Evolutionary conservation across 2,797 vertebrate genomes (phyloP), one percentile per base, ranked within the genome.

Genomic region (Sebastes variabilis): DNA sequence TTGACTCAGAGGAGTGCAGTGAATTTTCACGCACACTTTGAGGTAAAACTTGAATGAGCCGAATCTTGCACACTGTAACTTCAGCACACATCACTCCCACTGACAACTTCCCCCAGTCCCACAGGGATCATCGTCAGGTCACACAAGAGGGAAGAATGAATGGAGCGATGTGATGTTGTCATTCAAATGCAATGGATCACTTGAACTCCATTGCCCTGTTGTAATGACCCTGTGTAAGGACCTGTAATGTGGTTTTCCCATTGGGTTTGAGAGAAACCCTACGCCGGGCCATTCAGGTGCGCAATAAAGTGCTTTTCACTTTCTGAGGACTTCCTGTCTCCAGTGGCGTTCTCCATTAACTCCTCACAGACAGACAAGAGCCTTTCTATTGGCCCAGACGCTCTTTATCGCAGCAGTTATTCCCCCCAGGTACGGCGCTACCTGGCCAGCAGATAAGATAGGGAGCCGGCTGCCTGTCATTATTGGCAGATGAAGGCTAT

Each of bases 321-420:
- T 94, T 95, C 92, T 91, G 93, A 94, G 87, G 89, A 94, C 91
- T 94, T 95, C 93, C 94, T 95, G 95, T 95, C 94, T 94, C 93
- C 93, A 92, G 94, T 93, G 94, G 94, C 93, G 84, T 95, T 93
- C 93, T 93, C 91, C 85, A 94, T 95, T 94, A 92, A 93, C 92
- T 92, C 87, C 87, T 91, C 88, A 82, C 87, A 91, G 90, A 87
- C 91, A 79, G 86, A 91, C 91, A 87, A 89, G 88, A 91, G 91
- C 77, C 82, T 89, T 91, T 86, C 93, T 86, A 91, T 94, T 94
- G 95, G 93, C 86, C 79, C 84, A 85, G 81, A 64, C 83, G 0
- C 89, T 87, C 86, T 87, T 94, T 94, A 94, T 94, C 91, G 60
- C 92, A 84, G 79, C 88, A 82, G 90, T 84, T 83, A 89, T 88